Evolutionary conservation across 2,113 vertebrate species (phyloP).

Genomic region (Haplochromis burtoni): DNA sequence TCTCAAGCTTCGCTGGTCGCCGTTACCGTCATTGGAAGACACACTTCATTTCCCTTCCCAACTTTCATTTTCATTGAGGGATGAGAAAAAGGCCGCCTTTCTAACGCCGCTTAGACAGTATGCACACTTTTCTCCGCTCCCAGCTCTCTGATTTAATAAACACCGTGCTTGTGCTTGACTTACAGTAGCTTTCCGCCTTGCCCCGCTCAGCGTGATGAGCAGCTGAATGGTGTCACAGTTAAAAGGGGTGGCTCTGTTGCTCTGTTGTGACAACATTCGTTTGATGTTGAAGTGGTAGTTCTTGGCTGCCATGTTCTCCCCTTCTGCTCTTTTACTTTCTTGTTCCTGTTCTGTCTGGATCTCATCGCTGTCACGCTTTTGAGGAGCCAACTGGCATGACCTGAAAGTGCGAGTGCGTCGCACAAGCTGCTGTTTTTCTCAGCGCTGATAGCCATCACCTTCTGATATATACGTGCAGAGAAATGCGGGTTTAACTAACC

Average conservation of each 20-base stretch:
- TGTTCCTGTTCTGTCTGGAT: slow-evolving; percentile 37
- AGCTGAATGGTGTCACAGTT: slow-evolving; percentile 53
- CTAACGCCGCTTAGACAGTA: slow-evolving; percentile 2
- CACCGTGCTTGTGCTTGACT: slow-evolving; percentile 27
- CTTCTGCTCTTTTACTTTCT: slow-evolving; percentile 45
- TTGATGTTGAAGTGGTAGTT: slow-evolving; percentile 59
- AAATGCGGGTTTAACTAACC: slow-evolving; percentile 1
- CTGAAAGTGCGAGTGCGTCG: slow-evolving; percentile 46
- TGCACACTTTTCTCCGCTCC: background rate
- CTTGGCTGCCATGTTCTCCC: slow-evolving; percentile 46
- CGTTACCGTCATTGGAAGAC: slow-evolving; percentile 38
- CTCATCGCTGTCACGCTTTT: slow-evolving; percentile 21
- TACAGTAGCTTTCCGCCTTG: slow-evolving; percentile 15
- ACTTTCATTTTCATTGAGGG: slow-evolving; percentile 61
- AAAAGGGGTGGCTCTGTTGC: slow-evolving; percentile 36
- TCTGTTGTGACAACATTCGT: slow-evolving; percentile 58
- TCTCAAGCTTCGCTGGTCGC: slow-evolving; percentile 18
- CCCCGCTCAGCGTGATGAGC: slow-evolving; percentile 30
- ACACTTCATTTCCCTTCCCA: slow-evolving; percentile 51
- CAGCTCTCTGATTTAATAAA: slow-evolving; percentile 40
- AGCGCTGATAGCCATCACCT: background rate
- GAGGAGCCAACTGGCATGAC: slow-evolving; percentile 53
- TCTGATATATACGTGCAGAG: background rate
- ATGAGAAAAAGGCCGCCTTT: slow-evolving; percentile 26
- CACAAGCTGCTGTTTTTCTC: slow-evolving; percentile 22